Evolutionary conservation across 2,113 vertebrate species (phyloP).

Genomic region (Anser cygnoides): DNA sequence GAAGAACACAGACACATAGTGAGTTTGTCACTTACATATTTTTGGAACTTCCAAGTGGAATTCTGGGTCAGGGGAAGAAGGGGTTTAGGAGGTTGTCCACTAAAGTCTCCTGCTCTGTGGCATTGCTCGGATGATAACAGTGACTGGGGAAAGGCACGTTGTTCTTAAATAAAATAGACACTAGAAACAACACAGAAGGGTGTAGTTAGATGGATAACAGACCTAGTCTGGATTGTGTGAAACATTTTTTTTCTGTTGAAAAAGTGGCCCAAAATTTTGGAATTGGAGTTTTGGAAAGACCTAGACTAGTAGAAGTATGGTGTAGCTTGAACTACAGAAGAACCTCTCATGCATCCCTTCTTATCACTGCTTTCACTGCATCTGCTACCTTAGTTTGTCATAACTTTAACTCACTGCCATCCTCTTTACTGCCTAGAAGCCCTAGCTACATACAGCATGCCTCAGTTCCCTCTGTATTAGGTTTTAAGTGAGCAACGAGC

Average conservation of each 20-base stretch:
- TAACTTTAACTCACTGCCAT: background rate
- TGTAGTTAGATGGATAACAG: background rate
- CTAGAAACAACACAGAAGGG: background rate
- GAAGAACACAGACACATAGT: background rate
- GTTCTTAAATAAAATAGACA: background rate
- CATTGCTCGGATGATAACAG: background rate
- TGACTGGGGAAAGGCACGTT: background rate
- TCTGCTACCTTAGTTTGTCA: background rate
- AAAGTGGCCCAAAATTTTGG: background rate
- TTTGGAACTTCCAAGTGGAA: constrained; percentile 25
- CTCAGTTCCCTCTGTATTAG: background rate
- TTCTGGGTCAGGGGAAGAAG: background rate
- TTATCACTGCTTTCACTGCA: background rate
- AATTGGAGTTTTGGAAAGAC: background rate
- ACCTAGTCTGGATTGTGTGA: background rate
- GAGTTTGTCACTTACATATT: constrained; percentile 1
- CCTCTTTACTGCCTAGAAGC: background rate
- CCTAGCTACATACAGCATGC: background rate
- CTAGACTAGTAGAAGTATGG: background rate
- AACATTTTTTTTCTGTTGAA: background rate
- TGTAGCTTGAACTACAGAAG: background rate
- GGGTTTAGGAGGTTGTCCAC: background rate
- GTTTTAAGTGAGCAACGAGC: background rate
- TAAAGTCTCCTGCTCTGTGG: background rate
- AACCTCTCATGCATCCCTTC: background rate